Conservation (phyloP, 2,113 vertebrate species). For the Astur gentilis region DNA sequence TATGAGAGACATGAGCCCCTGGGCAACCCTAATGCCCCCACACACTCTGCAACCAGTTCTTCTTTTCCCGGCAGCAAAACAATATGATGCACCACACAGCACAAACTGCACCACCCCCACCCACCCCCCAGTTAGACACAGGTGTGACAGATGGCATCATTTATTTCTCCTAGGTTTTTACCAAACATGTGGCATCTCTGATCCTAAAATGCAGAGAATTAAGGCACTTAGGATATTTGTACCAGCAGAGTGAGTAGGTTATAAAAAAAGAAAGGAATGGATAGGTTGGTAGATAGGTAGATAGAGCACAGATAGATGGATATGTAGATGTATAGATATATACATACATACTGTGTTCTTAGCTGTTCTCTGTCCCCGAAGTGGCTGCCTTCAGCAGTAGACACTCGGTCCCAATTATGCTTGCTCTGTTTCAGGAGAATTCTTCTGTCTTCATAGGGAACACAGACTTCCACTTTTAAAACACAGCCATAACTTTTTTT, state of each 20-base stretch:
- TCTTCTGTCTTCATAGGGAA: not conserved
- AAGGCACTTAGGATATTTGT: not conserved
- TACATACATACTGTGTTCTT: not conserved
- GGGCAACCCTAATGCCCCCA: not conserved
- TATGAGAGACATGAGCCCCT: not conserved
- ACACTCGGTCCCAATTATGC: not conserved
- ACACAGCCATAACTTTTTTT: not conserved
- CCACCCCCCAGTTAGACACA: not conserved
- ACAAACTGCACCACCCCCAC: no score
- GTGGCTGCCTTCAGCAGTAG: not conserved
- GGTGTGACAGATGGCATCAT: not conserved
- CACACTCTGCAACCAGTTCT: not conserved
- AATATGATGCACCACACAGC: rapidly evolving
- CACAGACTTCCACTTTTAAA: not conserved
- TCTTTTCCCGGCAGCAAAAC: not conserved
- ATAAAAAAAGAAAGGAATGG: not conserved
- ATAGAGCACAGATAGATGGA: not conserved
- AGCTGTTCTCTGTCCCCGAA: not conserved
- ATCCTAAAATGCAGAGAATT: not conserved
- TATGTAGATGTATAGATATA: not conserved
- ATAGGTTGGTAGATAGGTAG: not conserved
- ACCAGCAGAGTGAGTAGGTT: not conserved
- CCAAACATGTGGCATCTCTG: not conserved
- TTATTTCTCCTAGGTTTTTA: not conserved
- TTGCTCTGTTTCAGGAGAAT: not conserved